Evolutionary conservation across 2,113 vertebrate species (phyloP).

Genomic region (Candoia aspera): DNA sequence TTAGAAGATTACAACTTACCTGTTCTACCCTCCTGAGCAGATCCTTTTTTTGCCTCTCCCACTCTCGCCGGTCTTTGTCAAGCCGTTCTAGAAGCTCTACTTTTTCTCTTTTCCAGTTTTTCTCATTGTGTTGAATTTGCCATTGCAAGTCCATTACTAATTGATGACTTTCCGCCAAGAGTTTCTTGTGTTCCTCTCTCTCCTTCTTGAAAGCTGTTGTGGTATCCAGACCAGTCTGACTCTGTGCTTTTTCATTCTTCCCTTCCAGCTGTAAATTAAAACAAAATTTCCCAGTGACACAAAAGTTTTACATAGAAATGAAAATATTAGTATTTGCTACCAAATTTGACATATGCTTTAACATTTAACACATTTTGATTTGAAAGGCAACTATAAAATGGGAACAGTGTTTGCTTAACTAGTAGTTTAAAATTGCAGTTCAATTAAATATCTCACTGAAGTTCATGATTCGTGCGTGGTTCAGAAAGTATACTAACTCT

Average conservation of each 20-base stretch:
- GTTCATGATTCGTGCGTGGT: not conserved
- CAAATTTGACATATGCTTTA: not conserved
- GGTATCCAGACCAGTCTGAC: conserved; percentile 68
- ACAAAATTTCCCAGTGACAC: conserved; percentile 11
- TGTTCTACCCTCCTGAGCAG: conserved; percentile 85
- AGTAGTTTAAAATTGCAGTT: not conserved
- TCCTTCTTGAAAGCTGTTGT: conserved; percentile 77
- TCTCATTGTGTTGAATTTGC: conserved; percentile 91
- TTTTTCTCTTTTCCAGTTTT: conserved; percentile 88
- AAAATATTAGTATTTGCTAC: conserved; percentile 3
- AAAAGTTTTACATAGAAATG: conserved; percentile 22
- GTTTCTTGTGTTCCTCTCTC: conserved; percentile 86
- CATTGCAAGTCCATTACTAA: conserved; percentile 89
- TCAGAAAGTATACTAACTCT: not conserved
- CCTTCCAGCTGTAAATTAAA: conserved; percentile 73
- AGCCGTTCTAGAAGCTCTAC: conserved; percentile 85
- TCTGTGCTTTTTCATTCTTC: conserved; percentile 60
- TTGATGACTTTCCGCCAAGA: conserved; percentile 87
- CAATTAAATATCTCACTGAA: not conserved
- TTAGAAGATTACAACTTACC: conserved; percentile 47
- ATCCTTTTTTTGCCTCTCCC: conserved; percentile 85
- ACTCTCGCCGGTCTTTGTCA: conserved; percentile 84
- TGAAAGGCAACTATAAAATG: not conserved
- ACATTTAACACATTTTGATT: not conserved
- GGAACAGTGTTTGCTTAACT: not conserved